phyloP scores from a whole-genome alignment of 2,113 vertebrate species.

The Ailuropoda melanoleuca region DNA sequence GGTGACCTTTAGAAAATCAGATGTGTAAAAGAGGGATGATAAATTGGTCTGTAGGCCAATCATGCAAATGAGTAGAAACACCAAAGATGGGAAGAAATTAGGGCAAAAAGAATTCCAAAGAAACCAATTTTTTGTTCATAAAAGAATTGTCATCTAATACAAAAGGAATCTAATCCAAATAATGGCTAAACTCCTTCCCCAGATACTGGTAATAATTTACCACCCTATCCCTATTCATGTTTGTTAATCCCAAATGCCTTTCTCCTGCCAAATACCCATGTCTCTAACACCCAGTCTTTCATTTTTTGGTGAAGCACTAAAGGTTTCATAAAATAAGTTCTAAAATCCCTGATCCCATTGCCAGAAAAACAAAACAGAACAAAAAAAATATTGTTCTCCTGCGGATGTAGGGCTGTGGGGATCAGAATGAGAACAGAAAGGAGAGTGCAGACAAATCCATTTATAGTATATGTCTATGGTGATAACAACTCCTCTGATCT shows the following conservation, averaged over 20 bases:
- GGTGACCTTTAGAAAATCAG: conserved; percentile 69
- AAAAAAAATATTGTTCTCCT: neutral
- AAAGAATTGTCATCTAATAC: conserved; percentile 23
- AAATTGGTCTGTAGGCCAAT: conserved; percentile 38
- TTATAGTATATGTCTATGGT: rapidly evolving
- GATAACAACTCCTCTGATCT: neutral
- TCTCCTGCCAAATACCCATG: conserved; percentile 42
- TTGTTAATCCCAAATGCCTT: conserved; percentile 31
- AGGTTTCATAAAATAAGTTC: conserved; percentile 10
- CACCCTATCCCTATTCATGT: neutral
- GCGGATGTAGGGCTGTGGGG: neutral
- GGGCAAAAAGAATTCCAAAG: neutral
- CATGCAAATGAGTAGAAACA: conserved; percentile 47
- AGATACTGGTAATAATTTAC: neutral
- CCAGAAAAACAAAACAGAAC: neutral
- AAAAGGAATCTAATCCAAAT: neutral
- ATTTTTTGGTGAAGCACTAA: neutral
- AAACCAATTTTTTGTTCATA: neutral
- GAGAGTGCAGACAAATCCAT: neutral
- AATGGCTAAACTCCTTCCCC: neutral
- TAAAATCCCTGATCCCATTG: neutral
- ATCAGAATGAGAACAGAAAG: neutral
- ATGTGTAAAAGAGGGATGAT: conserved; percentile 52
- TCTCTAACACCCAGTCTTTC: conserved; percentile 14
- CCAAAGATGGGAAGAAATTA: neutral